A percentile compares a stretch with the other conserved stretches of the same genome.
Conservation (phyloP, 2,888 invertebrate genomes). For the Petrophora chlorosata region DNA sequence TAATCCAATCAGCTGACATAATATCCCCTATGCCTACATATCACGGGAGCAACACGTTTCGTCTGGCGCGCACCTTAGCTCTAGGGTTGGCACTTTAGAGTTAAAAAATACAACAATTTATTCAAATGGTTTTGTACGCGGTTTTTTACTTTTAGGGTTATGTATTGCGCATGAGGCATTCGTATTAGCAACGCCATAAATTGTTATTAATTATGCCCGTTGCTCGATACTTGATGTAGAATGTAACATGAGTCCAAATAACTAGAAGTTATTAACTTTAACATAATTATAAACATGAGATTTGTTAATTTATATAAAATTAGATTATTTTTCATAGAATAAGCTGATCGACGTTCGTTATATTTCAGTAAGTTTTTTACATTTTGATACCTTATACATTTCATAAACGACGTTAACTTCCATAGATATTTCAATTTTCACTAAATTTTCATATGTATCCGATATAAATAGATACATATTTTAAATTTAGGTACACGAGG, state of each 20-base stretch:
- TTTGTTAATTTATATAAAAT: conserved; percentile 31
- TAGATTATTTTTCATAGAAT: conserved; percentile 7
- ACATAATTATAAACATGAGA: conserved; percentile 31
- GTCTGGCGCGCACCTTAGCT: conserved; percentile 1
- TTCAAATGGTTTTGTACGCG: background rate
- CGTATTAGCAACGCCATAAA: conserved; percentile 52
- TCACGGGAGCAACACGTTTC: background rate
- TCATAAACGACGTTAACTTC: conserved; percentile 2
- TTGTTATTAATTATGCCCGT: conserved; percentile 44
- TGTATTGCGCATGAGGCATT: conserved; percentile 9
- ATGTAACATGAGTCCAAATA: conserved; percentile 38
- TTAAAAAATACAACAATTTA: background rate
- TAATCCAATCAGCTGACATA: no score
- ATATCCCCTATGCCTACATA: no score
- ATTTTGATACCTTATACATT: conserved; percentile 26
- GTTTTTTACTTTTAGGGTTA: background rate
- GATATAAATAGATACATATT: conserved; percentile 52
- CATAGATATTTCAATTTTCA: conserved; percentile 33
- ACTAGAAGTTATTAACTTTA: conserved; percentile 26
- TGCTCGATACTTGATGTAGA: conserved; percentile 42
- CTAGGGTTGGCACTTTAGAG: conserved; percentile 12
- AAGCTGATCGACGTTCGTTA: conserved; percentile 7
- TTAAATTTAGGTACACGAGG: conserved; percentile 52
- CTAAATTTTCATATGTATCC: conserved; percentile 63
- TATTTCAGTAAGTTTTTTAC: conserved; percentile 15